phyloP scores from a whole-genome alignment of 1,140 invertebrate species.

The Drosophila sulfurigaster region DNA sequence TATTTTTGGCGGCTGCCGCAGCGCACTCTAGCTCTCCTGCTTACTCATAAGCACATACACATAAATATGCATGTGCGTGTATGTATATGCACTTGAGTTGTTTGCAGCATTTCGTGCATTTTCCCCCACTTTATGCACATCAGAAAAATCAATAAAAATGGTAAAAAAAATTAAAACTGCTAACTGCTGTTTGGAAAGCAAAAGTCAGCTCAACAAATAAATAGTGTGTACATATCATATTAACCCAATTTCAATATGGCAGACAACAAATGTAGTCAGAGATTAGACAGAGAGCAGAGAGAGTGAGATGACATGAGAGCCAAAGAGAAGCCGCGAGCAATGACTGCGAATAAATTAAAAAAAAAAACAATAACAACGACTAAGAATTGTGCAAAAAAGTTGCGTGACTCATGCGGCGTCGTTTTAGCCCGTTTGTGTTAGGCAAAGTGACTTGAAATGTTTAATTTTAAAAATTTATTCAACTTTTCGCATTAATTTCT shows the following conservation, averaged over 20 bases:
- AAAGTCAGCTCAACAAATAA: constrained; percentile 64
- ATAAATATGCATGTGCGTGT: constrained; percentile 15
- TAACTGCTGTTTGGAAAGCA: constrained; percentile 47
- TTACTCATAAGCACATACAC: neutral
- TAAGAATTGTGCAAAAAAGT: constrained; percentile 20
- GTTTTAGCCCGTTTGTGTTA: constrained; percentile 23
- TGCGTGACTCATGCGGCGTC: constrained; percentile 32
- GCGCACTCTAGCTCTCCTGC: constrained; percentile 19
- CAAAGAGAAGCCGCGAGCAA: constrained; percentile 9
- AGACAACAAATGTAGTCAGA: constrained; percentile 41
- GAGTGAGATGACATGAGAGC: neutral
- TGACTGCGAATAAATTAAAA: constrained; percentile 45
- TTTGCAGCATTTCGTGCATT: constrained; percentile 40
- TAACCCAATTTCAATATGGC: constrained; percentile 71
- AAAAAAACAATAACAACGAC: constrained; percentile 22
- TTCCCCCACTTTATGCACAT: constrained; percentile 50
- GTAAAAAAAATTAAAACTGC: constrained; percentile 31
- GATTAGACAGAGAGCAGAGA: constrained; percentile 5
- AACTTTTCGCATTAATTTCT: constrained; percentile 38
- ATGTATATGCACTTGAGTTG: constrained; percentile 27
- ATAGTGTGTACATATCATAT: constrained; percentile 58
- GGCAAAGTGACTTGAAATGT: constrained; percentile 39
- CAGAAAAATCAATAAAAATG: constrained; percentile 70
- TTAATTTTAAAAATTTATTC: constrained; percentile 49
- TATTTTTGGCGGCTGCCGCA: constrained; percentile 53